Base-by-base conservation (phyloP, 2,888 invertebrate species). In the Heliconius ismenius region DNA sequence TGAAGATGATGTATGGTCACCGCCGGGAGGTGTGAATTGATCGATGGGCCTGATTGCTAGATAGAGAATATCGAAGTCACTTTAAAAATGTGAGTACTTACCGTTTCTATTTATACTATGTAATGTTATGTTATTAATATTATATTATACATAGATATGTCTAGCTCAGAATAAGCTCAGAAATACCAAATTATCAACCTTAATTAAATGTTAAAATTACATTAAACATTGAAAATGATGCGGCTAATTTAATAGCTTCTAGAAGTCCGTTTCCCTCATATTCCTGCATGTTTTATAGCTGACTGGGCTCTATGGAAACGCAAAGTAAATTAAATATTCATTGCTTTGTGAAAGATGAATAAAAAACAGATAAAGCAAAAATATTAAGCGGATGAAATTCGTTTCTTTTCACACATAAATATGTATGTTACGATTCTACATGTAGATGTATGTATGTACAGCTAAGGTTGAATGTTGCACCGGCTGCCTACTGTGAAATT, bases 401-500 rank as follows among this genome's bases (percentile, higher is more conserved):
- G 39, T 73, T 73, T 75, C 69, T 75, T 77, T 76, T 65, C 32
- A 63, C 60, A 73, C 65, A 79, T 77, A 77, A 77, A 77, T 77
- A 77, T 77, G 70, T 77, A 78, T 75, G 68, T 49, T 70, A 62
- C 49, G 26, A 68, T 72, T 73, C 64, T 28, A 58, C 73, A 70
- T 64, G 74, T 39, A 67, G 67, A 68, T n/a, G 39, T 73, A 63
- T 73, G 28, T 69, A 63, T 11, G n/a, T 76, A 67, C 7, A 49
- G 65, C 69, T 73, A 65, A 36, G 67, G 73, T 58, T 43, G 76
- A 76, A 76, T 43, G 76, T 49, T 78, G 75, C 76, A 78, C 76
- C 67, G 75, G 65, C 75, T 70, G 84, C 84, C 86, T 89, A 84
- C 88, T 91, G 85, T 87, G 86, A 90, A 89, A 92, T 92, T 91